Evolutionary conservation across 2,113 vertebrate genomes (phyloP), one percentile per base, ranked within the genome.

Genomic region (Xerus inauris): DNA sequence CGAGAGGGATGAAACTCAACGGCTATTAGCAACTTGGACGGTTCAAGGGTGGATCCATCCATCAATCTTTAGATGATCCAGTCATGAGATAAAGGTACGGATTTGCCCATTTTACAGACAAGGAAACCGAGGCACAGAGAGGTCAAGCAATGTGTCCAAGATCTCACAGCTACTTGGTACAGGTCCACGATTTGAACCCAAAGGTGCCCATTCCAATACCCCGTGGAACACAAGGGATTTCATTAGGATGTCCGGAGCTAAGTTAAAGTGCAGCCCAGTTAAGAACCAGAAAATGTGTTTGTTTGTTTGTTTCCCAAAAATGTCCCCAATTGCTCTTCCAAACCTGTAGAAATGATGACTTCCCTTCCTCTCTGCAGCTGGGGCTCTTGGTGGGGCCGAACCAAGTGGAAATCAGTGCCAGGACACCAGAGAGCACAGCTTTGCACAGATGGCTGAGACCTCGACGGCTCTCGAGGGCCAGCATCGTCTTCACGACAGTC

Each of bases 141-240:
- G 11, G 5, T 24, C 24, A 30, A 57, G 69, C 2, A 19, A 10
- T 3, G 5, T 0, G 10, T 6, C 24, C n/a, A 28, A 30, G 22
- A 30, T 54, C 1, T 24, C 8, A 35, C 9, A n/a, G 80, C 35
- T 40, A 2, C 47, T 24, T 6, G n/a, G 40, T 30, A 24, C 8
- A 6, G 64, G 69, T 32, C 17, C n/a, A 32, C 49, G 38, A 49
- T 51, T 38, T 69, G 57, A 67, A 73, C 4, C 16, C 16, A 16
- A 7, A 47, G 8, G 2, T 42, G 10, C 59, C 75, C 20, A 5
- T 88, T 81, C 67, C 64, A 72, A 49, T 47, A 16, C 32, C 49
- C 14, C 51, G 32, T 8, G 22, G 59, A 81, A 30, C 11, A 5
- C 67, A 26, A 47, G 47, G 51, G 71, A 65, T 77, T 65, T 20